phyloP scores from a whole-genome alignment of 1,140 invertebrate genomes.

The Drosophila setifemur region DNA sequence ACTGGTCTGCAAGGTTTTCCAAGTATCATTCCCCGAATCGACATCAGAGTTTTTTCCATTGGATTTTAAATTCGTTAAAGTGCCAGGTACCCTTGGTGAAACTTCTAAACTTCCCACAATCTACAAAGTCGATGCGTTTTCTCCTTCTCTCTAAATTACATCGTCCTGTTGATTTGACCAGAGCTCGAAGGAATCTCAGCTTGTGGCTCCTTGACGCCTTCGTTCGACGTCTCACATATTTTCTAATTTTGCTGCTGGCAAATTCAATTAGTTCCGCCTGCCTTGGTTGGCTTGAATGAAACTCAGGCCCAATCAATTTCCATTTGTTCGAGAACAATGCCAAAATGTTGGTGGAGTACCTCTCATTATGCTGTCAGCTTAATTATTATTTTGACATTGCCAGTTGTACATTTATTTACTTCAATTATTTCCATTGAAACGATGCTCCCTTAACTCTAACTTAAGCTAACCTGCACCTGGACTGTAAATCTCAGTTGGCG shows the following conservation, averaged over 20 bases:
- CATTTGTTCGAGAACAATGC: conserved; percentile 30
- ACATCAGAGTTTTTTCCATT: no score
- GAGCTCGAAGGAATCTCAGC: conserved; percentile 24
- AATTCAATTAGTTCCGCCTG: conserved; percentile 47
- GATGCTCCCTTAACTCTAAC: not conserved
- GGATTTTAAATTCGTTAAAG: no score
- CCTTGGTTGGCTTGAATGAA: not conserved
- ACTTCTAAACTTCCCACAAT: no score
- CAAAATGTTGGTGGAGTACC: not conserved
- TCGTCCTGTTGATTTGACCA: not conserved
- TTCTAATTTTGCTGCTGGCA: conserved; percentile 39
- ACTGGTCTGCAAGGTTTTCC: no score
- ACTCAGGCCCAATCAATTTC: conserved; percentile 26
- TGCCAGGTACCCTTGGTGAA: no score
- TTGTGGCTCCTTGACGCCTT: conserved; percentile 29
- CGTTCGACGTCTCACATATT: conserved; percentile 18
- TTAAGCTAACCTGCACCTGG: conserved; percentile 7
- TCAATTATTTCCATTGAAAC: conserved; percentile 50
- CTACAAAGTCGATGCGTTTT: no score
- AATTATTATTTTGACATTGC: conserved; percentile 73
- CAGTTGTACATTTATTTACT: conserved; percentile 67
- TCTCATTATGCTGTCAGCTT: conserved; percentile 67
- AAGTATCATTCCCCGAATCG: no score
- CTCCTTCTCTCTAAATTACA: no score
- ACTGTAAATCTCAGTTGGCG: not conserved